Conservation (phyloP, 2,113 vertebrate genomes). For the Muntiacus reevesi region DNA sequence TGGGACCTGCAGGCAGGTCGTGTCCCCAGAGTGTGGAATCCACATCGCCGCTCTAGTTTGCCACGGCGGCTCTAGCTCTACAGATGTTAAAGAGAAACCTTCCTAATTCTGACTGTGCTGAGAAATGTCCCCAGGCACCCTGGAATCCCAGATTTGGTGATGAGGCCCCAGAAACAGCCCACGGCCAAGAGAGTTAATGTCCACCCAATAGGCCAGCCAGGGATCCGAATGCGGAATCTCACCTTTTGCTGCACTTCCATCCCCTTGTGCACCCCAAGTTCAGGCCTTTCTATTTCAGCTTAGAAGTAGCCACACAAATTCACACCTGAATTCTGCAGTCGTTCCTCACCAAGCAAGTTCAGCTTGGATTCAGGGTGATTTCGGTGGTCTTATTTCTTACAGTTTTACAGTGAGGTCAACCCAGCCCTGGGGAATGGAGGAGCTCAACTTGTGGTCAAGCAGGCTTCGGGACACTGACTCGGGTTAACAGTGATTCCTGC, state of each 20-base stretch:
- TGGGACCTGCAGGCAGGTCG: no score
- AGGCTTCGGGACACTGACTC: not conserved
- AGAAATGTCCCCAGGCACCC: not conserved
- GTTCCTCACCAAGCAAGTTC: not conserved
- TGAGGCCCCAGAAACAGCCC: not conserved
- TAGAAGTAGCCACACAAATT: not conserved
- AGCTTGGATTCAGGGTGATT: not conserved
- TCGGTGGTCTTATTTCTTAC: not conserved
- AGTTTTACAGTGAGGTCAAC: not conserved
- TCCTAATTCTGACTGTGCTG: not conserved
- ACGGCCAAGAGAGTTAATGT: not conserved
- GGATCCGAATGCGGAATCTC: not conserved
- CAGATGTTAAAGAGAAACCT: not conserved
- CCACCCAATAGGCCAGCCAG: no score
- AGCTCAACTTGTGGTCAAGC: not conserved
- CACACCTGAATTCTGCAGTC: not conserved
- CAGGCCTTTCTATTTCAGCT: not conserved
- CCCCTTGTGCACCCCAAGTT: not conserved
- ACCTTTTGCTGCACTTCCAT: rapidly evolving
- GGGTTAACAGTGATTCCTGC: not conserved
- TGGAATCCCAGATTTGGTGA: not conserved
- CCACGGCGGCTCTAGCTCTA: not conserved
- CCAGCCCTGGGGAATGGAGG: not conserved
- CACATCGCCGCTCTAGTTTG: not conserved
- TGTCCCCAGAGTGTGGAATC: no score